phyloP scores from a whole-genome alignment of 64 coral and sea anemone species.

The Porites australiensis region DNA sequence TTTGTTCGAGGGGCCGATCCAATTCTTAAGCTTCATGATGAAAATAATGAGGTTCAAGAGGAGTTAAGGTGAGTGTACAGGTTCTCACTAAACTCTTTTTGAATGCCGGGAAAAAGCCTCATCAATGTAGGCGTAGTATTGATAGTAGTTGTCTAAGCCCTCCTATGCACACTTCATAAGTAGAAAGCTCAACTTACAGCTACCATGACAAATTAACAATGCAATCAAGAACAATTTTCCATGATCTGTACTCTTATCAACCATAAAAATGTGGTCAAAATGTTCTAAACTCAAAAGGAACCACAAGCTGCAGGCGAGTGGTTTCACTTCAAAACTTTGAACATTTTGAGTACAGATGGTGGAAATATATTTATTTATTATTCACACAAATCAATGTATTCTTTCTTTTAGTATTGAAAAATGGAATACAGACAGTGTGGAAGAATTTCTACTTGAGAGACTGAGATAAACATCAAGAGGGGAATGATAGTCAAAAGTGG shows the following conservation, averaged over 20 bases:
- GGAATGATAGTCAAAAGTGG: not conserved
- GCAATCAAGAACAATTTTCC: too few species aligned
- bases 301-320: too few species aligned
- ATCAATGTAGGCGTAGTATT: not conserved
- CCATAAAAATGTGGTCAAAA: too few species aligned
- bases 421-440: conserved; percentile 99
- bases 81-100: not conserved
- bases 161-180: too few species aligned
- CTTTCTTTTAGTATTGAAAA: conserved; percentile 94
- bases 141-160: too few species aligned
- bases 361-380: too few species aligned
- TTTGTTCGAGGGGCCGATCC: conserved; percentile 96
- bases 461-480: conserved; percentile 40
- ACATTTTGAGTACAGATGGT: too few species aligned
- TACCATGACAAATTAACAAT: too few species aligned
- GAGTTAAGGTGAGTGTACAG: conserved; percentile 75
- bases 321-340: too few species aligned
- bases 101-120: not conserved
- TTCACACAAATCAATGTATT: not conserved
- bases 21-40: conserved; percentile 92
- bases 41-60: conserved; percentile 86
- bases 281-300: too few species aligned
- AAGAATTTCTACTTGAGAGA: conserved; percentile 96
- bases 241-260: too few species aligned
- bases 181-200: too few species aligned